Conservation (phyloP, 2,113 vertebrate species). For the Parus major region DNA sequence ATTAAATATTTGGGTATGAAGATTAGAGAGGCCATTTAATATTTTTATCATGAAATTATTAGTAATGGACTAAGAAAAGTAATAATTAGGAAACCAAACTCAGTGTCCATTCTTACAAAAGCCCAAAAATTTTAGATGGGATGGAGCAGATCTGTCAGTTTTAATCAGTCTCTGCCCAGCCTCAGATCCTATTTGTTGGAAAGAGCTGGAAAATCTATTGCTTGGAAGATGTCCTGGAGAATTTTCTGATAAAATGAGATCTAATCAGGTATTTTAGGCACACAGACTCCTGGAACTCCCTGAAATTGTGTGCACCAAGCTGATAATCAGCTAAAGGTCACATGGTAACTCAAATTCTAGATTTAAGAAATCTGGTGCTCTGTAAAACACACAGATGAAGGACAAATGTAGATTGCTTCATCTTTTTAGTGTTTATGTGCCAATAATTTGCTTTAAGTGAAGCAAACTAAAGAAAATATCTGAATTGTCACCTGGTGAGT, state of each 20-base stretch:
- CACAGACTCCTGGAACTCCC: not conserved
- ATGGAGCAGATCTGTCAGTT: not conserved
- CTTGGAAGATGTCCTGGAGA: not conserved
- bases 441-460: not conserved
- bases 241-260: not conserved
- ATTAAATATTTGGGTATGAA: not conserved
- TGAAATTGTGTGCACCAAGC: not conserved
- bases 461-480: not conserved
- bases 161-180: not conserved
- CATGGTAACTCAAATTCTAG: accelerated
- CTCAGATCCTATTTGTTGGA: not conserved
- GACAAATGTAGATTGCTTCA: not conserved
- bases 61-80: not conserved
- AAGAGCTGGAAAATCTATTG: not conserved
- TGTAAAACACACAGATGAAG: not conserved
- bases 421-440: not conserved
- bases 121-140: not conserved
- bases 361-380: not conserved
- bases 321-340: not conserved
- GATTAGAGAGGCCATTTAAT: not conserved
- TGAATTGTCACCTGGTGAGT: not conserved
- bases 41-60: not conserved
- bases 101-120: not conserved
- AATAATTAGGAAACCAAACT: not conserved
- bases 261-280: not conserved